A percentile compares a stretch with the other conserved stretches of the same genome.
phyloP scores from a whole-genome alignment of 2,888 invertebrate genomes.

The Cerastoderma edule region DNA sequence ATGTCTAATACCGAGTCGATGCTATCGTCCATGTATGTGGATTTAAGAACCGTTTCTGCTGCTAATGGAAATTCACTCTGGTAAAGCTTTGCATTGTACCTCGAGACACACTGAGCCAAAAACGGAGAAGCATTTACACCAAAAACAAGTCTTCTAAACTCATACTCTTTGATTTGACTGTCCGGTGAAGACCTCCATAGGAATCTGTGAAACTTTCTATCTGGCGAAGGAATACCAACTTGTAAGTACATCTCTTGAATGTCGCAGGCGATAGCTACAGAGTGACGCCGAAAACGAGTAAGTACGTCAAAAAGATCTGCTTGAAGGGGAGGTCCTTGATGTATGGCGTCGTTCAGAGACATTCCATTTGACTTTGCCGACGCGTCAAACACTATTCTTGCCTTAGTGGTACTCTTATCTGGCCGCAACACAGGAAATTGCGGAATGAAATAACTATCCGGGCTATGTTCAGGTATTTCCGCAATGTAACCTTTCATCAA shows the following conservation, averaged over 20 bases:
- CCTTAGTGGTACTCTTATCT: conserved; percentile 46
- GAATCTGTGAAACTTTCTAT: conserved; percentile 32
- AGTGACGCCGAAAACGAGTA: conserved; percentile 38
- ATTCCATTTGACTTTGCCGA: conserved; percentile 33
- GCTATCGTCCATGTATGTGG: conserved; percentile 38
- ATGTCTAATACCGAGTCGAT: conserved; percentile 3
- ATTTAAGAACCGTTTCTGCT: conserved; percentile 28
- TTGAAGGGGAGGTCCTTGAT: conserved; percentile 56
- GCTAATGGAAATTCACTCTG: conserved; percentile 20
- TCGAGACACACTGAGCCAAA: conserved; percentile 51
- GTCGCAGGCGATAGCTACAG: conserved; percentile 46
- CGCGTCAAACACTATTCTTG: conserved; percentile 39
- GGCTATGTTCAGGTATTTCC: conserved; percentile 18
- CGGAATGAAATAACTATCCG: conserved; percentile 42
- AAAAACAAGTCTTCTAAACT: conserved; percentile 51
- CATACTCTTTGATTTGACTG: conserved; percentile 17
- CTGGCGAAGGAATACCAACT: conserved; percentile 19
- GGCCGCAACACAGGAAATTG: conserved; percentile 50
- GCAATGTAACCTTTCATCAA: conserved; percentile 40
- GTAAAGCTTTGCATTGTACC: conserved; percentile 43
- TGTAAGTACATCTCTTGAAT: conserved; percentile 48
- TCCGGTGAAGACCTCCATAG: conserved; percentile 22
- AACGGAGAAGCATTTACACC: conserved; percentile 59
- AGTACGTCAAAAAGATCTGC: conserved; percentile 53
- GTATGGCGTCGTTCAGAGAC: conserved; percentile 41